A percentile compares a stretch with the other conserved stretches of the same genome.
Conservation (phyloP, 37 sponge, comb jelly and placozoan genomes). For the Hormiphora californensis region DNA sequence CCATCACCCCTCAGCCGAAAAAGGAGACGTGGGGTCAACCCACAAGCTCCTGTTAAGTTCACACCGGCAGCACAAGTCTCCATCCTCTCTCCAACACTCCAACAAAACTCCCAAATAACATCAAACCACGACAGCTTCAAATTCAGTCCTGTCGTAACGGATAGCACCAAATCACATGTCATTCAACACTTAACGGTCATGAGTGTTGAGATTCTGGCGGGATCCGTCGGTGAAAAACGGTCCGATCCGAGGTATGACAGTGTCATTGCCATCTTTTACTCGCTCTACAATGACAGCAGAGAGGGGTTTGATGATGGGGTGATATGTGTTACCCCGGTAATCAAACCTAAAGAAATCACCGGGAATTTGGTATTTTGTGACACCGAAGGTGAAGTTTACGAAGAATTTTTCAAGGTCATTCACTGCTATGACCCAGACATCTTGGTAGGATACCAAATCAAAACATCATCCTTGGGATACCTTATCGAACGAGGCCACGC, state of each 20-base stretch:
- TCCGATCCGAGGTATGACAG: slow-evolving; percentile 29
- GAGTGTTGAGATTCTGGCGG: slow-evolving; percentile 4
- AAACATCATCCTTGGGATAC: slow-evolving; percentile 89
- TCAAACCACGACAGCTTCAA: slow-evolving; percentile 29
- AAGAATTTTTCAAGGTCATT: slow-evolving; percentile 58
- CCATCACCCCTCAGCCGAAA: not conserved
- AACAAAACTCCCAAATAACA: slow-evolving; percentile 7
- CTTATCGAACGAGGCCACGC: slow-evolving; percentile 70
- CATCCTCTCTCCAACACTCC: not conserved
- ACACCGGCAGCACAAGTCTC: not conserved
- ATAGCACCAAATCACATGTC: slow-evolving; percentile 9
- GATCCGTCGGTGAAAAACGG: slow-evolving; percentile 4
- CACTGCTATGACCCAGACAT: slow-evolving; percentile 78
- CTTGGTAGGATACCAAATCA: slow-evolving; percentile 79
- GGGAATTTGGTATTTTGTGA: slow-evolving; percentile 53
- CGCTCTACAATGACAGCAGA: slow-evolving; percentile 7
- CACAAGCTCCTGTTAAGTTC: no score
- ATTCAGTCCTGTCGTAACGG: not conserved
- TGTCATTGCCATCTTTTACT: slow-evolving; percentile 8
- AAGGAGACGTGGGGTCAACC: no score
- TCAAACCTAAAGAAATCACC: not conserved
- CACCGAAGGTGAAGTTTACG: slow-evolving; percentile 64
- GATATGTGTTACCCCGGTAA: not conserved
- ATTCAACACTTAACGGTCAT: slow-evolving; percentile 24
- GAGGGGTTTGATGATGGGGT: not conserved